Evolutionary conservation across 2,888 invertebrate species (phyloP), one percentile per base, ranked within the genome.

Genomic region (Drosophila mulleri): DNA sequence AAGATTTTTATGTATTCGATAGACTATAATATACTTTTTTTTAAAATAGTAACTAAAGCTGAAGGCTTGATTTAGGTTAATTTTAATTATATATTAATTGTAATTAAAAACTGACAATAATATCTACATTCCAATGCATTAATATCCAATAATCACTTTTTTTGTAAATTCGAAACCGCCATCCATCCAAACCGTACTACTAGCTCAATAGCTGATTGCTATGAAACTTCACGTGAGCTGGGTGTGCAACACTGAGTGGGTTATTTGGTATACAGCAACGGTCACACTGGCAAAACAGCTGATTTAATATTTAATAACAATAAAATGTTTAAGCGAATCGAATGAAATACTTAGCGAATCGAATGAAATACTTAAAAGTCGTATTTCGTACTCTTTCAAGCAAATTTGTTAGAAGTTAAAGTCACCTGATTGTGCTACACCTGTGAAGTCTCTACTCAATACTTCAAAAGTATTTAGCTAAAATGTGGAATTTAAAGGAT

Each of bases 401-500:
- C 37, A 37, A n/a, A 50, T 18, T 32, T 50, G 18, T 32, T 12
- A 50, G 18, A 32, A 50, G 9, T 32, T 12, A 50, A 47, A 12
- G 2, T 9, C 48, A n/a, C 11, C 11, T n/a, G 48, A 29, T 48
- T 48, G n/a, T 1, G 18, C 18, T 12, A 23, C 23, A 53, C 16
- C 37, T 37, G 37, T 23, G 6, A 23, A 23, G 23, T 23, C 16
- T 39, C 16, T 11, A 53, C 32, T 16, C 23, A 39, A 53, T 39
- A 54, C n/a, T 41, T 39, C 11, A 57, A 16, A 29, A n/a, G 23
- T 14, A 29, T 4, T 16, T 3, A 23, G 6, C 11, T 1, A 75
- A 72, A 57, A 82, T 79, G 78, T 73, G 76, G 48, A 75, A 78
- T 32, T 54, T 85, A 2, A 91, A 89, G 48, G 81, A 89, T 23